Percentiles rank a stretch among this genome's conserved stretches.
Conservation (phyloP, 2,888 invertebrate genomes). For the Rotaria macrura region DNA sequence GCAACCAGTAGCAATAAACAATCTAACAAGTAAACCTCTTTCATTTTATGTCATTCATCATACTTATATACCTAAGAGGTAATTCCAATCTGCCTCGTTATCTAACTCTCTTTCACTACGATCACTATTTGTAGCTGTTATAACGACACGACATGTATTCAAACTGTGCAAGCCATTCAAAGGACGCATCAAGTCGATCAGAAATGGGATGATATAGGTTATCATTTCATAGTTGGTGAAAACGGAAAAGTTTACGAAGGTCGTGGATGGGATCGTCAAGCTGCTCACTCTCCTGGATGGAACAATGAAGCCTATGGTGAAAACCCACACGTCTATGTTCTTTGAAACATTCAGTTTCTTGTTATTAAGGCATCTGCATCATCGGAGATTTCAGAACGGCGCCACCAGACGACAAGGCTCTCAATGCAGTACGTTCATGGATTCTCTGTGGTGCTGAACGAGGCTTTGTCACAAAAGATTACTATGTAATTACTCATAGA, state of each 20-base stretch:
- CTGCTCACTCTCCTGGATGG: constrained; percentile 48
- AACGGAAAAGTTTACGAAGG: constrained; percentile 37
- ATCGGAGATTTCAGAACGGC: constrained; percentile 41
- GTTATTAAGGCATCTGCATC: constrained; percentile 39
- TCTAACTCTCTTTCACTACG: background rate
- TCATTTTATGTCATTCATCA: constrained; percentile 37
- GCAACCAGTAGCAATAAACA: constrained; percentile 23
- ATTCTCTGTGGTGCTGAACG: constrained; percentile 39
- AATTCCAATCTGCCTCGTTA: background rate
- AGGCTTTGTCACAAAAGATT: constrained; percentile 38
- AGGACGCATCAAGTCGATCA: too few species aligned
- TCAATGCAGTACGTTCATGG: constrained; percentile 38
- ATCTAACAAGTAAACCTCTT: constrained; percentile 31
- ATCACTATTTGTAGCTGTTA: constrained; percentile 28
- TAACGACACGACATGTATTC: constrained; percentile 34
- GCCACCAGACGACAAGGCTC: constrained; percentile 39
- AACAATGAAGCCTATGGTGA: constrained; percentile 49
- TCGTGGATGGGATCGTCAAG: constrained; percentile 36
- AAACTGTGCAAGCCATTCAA: too few species aligned
- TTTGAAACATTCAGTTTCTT: background rate
- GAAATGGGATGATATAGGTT: constrained; percentile 46
- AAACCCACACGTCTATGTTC: background rate
- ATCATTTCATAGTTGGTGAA: constrained; percentile 43
- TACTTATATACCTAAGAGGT: constrained; percentile 29
- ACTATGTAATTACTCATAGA: constrained; percentile 40